phyloP scores from a whole-genome alignment of 2,888 invertebrate genomes.

The Ligdia adustata region DNA sequence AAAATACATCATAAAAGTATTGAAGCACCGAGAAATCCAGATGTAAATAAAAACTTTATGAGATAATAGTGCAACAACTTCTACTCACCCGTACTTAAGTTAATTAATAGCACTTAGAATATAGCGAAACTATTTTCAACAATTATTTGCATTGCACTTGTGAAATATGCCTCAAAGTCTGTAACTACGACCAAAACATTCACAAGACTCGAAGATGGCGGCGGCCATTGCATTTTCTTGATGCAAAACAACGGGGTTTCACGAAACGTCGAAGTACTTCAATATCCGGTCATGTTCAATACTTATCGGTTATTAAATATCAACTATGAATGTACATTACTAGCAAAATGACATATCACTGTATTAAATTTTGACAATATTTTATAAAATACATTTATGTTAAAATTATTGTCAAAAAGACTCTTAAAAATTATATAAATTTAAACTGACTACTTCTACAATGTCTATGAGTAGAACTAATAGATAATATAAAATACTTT shows the following conservation, averaged over 20 bases:
- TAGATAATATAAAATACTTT: slow-evolving; percentile 26
- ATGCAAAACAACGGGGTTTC: slow-evolving; percentile 88
- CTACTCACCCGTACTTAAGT: slow-evolving; percentile 69
- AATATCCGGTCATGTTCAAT: slow-evolving; percentile 64
- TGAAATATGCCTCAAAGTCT: slow-evolving; percentile 74
- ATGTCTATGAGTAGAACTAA: slow-evolving; percentile 42
- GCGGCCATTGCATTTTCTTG: slow-evolving; percentile 93
- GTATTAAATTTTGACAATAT: not conserved
- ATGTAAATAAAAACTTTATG: slow-evolving; percentile 91
- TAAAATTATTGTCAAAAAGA: too few species aligned
- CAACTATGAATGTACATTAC: not conserved
- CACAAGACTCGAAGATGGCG: slow-evolving; percentile 93
- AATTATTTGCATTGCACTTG: slow-evolving; percentile 77
- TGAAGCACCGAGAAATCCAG: slow-evolving; percentile 85
- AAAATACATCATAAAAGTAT: slow-evolving; percentile 60
- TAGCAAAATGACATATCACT: not conserved
- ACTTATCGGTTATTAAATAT: not conserved
- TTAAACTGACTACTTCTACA: not conserved
- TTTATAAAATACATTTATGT: too few species aligned
- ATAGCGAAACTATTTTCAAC: slow-evolving; percentile 71
- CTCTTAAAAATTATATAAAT: not conserved
- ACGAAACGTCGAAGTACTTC: slow-evolving; percentile 69
- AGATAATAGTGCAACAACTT: slow-evolving; percentile 61
- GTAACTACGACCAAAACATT: slow-evolving; percentile 88
- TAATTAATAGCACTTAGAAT: slow-evolving; percentile 65